Conservation (phyloP, 1,140 invertebrate species). For the Asobara japonica region DNA sequence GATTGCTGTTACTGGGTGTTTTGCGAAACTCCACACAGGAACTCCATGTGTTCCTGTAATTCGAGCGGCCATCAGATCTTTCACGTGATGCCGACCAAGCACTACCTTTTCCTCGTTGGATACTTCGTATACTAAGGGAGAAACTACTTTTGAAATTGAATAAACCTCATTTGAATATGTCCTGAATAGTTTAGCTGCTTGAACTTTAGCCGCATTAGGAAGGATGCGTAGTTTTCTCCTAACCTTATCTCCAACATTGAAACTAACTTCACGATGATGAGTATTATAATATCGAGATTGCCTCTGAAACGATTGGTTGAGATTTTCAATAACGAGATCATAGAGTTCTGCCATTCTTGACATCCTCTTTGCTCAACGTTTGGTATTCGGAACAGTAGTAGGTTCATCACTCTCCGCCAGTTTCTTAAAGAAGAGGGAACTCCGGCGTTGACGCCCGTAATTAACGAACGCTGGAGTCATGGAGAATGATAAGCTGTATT, state of each 20-base stretch:
- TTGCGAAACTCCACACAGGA: too few species aligned
- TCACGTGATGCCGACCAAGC: too few species aligned
- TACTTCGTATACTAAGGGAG: background rate
- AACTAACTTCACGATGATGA: conserved; percentile 3
- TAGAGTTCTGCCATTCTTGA: background rate
- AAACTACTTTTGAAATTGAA: background rate
- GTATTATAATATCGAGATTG: background rate
- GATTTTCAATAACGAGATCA: too few species aligned
- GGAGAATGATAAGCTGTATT: background rate
- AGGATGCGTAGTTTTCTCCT: background rate
- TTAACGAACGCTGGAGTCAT: background rate
- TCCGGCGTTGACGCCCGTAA: background rate
- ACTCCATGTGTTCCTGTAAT: too few species aligned
- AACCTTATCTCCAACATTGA: background rate
- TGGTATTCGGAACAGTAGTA: background rate
- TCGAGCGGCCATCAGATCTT: too few species aligned
- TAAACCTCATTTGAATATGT: background rate
- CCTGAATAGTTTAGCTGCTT: background rate
- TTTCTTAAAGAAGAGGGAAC: background rate
- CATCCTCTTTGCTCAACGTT: background rate
- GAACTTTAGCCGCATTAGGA: background rate
- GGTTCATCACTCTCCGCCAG: background rate
- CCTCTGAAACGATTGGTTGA: background rate
- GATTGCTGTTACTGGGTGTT: too few species aligned
- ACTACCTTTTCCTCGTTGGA: too few species aligned